Evolutionary conservation across 23 tunicate species (phyloP).

Genomic region (Phallusia fumigata): DNA sequence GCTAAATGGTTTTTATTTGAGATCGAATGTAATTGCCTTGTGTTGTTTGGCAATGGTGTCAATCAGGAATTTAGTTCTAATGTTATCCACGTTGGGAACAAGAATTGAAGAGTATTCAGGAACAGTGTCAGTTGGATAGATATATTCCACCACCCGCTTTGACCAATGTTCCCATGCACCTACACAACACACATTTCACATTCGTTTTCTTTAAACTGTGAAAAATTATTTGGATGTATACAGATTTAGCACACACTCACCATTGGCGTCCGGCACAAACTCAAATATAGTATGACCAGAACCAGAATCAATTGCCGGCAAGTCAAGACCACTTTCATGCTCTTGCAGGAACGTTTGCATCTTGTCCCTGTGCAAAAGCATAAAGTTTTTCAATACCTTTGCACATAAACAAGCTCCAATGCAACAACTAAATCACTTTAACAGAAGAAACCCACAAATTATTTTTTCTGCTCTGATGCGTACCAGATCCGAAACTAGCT

Average conservation of each 20-base stretch:
- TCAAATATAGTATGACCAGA: constrained; percentile 93
- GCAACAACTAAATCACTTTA: too few species aligned
- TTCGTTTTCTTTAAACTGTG: not conserved
- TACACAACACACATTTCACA: not conserved
- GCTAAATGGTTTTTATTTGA: not conserved
- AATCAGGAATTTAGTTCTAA: constrained; percentile 92
- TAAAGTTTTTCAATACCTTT: too few species aligned
- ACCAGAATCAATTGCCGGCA: constrained; percentile 64
- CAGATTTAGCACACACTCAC: constrained; percentile 11
- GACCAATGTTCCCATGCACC: constrained; percentile 99
- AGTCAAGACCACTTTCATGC: constrained; percentile 72
- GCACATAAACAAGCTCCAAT: too few species aligned
- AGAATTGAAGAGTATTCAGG: constrained; percentile 96
- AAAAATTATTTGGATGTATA: too few species aligned
- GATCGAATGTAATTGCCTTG: constrained; percentile 38
- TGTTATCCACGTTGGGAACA: constrained; percentile 98
- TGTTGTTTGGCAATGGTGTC: constrained; percentile 92
- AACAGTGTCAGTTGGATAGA: constrained; percentile 76
- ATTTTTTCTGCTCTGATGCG: too few species aligned
- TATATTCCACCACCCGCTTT: constrained; percentile 73
- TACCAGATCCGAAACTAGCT: too few species aligned
- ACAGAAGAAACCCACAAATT: too few species aligned
- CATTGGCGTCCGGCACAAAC: constrained; percentile 73
- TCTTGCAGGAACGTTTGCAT: constrained; percentile 75
- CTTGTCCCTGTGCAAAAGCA: constrained; percentile 41